Conservation (phyloP, 2,888 invertebrate species). For the Hybos culiciformis region DNA sequence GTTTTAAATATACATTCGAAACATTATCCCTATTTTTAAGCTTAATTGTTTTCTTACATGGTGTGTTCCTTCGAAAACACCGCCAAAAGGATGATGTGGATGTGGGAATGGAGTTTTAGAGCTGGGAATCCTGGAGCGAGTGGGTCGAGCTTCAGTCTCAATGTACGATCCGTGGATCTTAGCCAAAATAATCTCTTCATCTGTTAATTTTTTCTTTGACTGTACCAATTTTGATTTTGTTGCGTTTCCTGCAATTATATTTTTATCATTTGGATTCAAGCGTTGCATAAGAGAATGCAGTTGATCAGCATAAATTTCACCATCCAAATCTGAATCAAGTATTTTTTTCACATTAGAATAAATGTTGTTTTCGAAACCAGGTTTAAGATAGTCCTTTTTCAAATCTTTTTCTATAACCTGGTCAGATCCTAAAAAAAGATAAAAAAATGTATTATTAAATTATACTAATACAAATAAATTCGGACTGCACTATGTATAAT, state of each 20-base stretch:
- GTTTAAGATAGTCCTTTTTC: slow-evolving; percentile 42
- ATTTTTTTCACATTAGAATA: slow-evolving; percentile 28
- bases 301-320: slow-evolving; percentile 35
- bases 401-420: slow-evolving; percentile 29
- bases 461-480: too few relatives aligned
- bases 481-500: too few relatives aligned
- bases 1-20: background rate
- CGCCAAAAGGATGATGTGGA: slow-evolving; percentile 28
- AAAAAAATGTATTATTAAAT: background rate
- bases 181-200: slow-evolving; percentile 33
- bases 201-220: slow-evolving; percentile 24
- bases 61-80: slow-evolving; percentile 32
- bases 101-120: slow-evolving; percentile 19
- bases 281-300: slow-evolving; percentile 31
- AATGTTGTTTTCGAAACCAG: slow-evolving; percentile 33
- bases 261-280: slow-evolving; percentile 24
- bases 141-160: slow-evolving; percentile 19
- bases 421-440: slow-evolving; percentile 18
- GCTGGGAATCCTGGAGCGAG: slow-evolving; percentile 20
- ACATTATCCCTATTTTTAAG: too few relatives aligned
- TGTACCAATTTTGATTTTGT: slow-evolving; percentile 18
- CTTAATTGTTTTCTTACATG: slow-evolving; percentile 19
- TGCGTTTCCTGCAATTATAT: slow-evolving; percentile 28
- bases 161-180: slow-evolving; percentile 32
- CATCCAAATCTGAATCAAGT: slow-evolving; percentile 39